Evolutionary conservation across 2,113 vertebrate genomes (phyloP).

Genomic region (Siniperca knerii): DNA sequence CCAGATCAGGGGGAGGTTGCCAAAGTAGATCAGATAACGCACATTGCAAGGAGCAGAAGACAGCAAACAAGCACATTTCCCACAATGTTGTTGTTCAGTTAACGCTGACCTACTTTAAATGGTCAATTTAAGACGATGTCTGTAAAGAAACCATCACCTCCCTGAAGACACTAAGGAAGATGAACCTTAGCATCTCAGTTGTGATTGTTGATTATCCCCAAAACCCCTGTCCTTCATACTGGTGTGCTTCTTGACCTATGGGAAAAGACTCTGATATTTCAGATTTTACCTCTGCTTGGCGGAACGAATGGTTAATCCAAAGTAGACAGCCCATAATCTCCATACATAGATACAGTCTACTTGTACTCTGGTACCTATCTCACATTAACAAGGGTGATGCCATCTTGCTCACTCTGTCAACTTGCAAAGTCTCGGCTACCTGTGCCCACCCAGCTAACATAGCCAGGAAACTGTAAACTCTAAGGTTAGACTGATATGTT

Average conservation of each 20-base stretch:
- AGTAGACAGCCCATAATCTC: conserved; percentile 13
- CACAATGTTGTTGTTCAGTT: not conserved
- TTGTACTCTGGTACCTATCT: not conserved
- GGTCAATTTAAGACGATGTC: conserved; percentile 85
- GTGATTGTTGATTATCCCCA: conserved; percentile 75
- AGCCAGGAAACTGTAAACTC: conserved; percentile 82
- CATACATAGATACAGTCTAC: not conserved
- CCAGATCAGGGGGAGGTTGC: not conserved
- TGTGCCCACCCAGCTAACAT: conserved; percentile 65
- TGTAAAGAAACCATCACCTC: conserved; percentile 91
- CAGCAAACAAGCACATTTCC: conserved; percentile 12
- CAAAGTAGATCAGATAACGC: not conserved
- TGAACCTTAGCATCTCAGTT: conserved; percentile 88
- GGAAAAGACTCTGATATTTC: conserved; percentile 83
- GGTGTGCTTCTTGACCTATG: conserved; percentile 86
- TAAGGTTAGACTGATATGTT: conserved; percentile 51
- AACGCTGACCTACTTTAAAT: not conserved
- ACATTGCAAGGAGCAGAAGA: not conserved
- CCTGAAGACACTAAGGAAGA: conserved; percentile 91
- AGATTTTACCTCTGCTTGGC: conserved; percentile 86
- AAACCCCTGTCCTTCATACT: conserved; percentile 85
- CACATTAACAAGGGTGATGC: not conserved
- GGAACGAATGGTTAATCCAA: conserved; percentile 94
- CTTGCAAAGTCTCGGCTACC: conserved; percentile 64
- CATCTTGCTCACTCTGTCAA: not conserved